phyloP scores from a whole-genome alignment of 2,888 invertebrate species.

The Dromius quadrimaculatus region DNA sequence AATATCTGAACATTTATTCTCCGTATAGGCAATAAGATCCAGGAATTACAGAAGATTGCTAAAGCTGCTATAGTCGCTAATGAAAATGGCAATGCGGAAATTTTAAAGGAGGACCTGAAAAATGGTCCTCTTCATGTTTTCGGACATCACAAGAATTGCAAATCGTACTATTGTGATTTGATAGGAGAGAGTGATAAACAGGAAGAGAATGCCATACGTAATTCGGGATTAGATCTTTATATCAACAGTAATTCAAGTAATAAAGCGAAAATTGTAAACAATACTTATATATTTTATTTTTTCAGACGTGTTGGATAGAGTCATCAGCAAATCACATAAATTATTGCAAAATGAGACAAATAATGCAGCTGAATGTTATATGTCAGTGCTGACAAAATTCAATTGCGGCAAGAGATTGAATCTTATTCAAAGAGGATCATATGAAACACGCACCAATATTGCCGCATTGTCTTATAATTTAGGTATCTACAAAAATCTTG shows the following conservation, averaged over 20 bases:
- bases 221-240: background rate
- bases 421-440: background rate
- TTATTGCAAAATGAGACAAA: background rate
- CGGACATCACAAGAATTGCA: background rate
- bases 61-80: background rate
- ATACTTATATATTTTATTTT: background rate
- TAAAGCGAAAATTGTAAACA: background rate
- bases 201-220: background rate
- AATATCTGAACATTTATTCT: too few relatives aligned
- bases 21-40: too few relatives aligned
- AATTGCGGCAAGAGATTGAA: conserved; percentile 5
- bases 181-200: background rate
- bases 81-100: background rate
- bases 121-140: background rate
- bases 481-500: too few relatives aligned
- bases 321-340: background rate
- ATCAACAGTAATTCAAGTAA: background rate
- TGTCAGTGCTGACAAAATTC: background rate
- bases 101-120: background rate
- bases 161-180: background rate
- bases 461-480: too few relatives aligned
- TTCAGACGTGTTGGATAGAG: background rate
- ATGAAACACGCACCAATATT: background rate
- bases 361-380: conserved; percentile 5
- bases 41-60: background rate